A percentile compares a stretch with the other conserved stretches of the same genome.
Evolutionary conservation across 2,113 vertebrate genomes (phyloP).

Genomic region (Orthonyx spaldingii): DNA sequence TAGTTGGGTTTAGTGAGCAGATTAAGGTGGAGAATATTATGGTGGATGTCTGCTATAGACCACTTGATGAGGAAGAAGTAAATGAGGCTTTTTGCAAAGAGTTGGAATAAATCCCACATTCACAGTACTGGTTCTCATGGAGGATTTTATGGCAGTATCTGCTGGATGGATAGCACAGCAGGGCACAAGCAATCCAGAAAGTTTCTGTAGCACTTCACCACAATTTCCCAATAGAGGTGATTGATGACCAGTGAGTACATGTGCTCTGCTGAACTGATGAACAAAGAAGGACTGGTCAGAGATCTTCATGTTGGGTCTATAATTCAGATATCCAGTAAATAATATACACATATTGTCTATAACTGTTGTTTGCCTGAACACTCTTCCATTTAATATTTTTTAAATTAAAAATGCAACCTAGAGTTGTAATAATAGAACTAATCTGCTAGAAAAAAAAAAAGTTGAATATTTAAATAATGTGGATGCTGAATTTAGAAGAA

Average conservation of each 20-base stretch:
- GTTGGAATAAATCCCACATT: neutral
- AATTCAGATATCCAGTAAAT: neutral
- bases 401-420: neutral
- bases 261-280: neutral
- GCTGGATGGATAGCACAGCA: neutral
- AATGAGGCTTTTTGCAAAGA: neutral
- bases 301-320: neutral
- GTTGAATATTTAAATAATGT: neutral
- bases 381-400: neutral
- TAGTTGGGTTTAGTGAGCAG: neutral
- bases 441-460: neutral
- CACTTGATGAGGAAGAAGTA: neutral
- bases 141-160: neutral
- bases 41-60: neutral
- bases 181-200: neutral
- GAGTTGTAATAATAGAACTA: neutral
- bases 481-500: neutral
- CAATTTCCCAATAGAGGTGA: neutral
- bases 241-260: neutral
- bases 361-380: neutral
- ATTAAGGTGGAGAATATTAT: neutral
- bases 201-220: neutral
- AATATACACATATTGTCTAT: neutral
- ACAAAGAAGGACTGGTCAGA: neutral
- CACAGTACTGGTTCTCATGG: neutral